phyloP scores from a whole-genome alignment of 2,113 vertebrate species.

The Chauna torquata region DNA sequence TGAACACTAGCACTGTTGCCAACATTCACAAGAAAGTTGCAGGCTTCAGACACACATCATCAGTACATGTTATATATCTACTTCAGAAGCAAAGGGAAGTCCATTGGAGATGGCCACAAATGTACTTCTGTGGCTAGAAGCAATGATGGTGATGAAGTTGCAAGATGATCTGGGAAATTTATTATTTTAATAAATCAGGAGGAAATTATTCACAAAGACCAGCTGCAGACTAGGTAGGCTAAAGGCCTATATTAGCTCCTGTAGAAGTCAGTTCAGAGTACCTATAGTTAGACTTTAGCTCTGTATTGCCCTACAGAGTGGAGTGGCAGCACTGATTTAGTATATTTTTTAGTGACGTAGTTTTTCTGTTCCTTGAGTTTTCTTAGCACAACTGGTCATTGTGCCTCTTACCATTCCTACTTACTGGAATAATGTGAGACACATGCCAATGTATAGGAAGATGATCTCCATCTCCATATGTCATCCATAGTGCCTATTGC shows the following conservation, averaged over 20 bases:
- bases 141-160: not conserved
- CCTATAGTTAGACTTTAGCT: not conserved
- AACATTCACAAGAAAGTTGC: slow-evolving; percentile 53
- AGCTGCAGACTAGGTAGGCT: not conserved
- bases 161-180: not conserved
- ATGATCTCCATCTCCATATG: not conserved
- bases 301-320: not conserved
- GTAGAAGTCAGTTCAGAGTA: not conserved
- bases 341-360: not conserved
- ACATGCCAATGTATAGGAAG: not conserved
- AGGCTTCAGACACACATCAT: slow-evolving; percentile 43
- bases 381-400: not conserved
- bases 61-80: not conserved
- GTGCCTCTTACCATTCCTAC: not conserved
- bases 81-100: slow-evolving; percentile 30
- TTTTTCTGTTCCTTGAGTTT: not conserved
- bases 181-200: not conserved
- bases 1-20: slow-evolving; percentile 23
- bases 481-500: not conserved
- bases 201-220: not conserved
- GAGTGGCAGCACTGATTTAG: not conserved
- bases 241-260: not conserved
- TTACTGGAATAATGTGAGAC: not conserved
- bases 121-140: not conserved
- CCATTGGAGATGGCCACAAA: not conserved